These are phyloP conservation scores for Galerucella calmariensis DNA, from an alignment of 2,888 invertebrate species.

Conservation along the genomic window DNA sequence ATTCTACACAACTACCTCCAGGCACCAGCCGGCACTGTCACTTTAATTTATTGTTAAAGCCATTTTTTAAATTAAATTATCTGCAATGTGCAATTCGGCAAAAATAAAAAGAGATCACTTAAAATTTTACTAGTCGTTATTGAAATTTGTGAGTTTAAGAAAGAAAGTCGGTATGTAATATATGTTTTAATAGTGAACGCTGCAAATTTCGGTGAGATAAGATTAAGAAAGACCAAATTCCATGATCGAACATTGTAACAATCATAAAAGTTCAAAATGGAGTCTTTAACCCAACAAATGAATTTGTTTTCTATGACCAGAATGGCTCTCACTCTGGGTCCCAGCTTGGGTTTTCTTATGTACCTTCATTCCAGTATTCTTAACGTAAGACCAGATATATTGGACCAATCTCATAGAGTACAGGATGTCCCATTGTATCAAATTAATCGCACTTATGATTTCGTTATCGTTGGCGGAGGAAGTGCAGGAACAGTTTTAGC, in stretches of 20 bases:
- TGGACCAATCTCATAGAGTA: slow-evolving; percentile 73
- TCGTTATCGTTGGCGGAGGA: slow-evolving; percentile 84
- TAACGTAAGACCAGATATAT: slow-evolving; percentile 76
- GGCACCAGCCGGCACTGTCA: background rate
- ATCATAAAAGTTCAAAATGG: slow-evolving; percentile 38
- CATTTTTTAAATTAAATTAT: background rate
- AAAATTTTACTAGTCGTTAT: background rate
- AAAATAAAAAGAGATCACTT: no score
- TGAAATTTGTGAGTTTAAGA: background rate
- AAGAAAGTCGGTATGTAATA: no score
- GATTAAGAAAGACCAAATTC: background rate
- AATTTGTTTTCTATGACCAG: slow-evolving; percentile 71
- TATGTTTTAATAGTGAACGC: no score
- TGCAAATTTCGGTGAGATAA: background rate
- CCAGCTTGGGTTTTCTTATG: slow-evolving; percentile 74
- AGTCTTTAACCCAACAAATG: slow-evolving; percentile 51
- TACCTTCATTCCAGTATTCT: slow-evolving; percentile 74
- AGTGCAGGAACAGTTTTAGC: slow-evolving; percentile 86
- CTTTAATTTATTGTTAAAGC: no score
- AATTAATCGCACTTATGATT: slow-evolving; percentile 77
- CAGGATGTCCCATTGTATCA: slow-evolving; percentile 68
- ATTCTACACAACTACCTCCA: no score
- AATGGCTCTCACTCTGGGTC: slow-evolving; percentile 73
- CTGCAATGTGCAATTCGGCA: background rate
- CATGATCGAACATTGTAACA: background rate